phyloP scores from a whole-genome alignment of 2,888 invertebrate genomes.

The Polymixis flavicincta region DNA sequence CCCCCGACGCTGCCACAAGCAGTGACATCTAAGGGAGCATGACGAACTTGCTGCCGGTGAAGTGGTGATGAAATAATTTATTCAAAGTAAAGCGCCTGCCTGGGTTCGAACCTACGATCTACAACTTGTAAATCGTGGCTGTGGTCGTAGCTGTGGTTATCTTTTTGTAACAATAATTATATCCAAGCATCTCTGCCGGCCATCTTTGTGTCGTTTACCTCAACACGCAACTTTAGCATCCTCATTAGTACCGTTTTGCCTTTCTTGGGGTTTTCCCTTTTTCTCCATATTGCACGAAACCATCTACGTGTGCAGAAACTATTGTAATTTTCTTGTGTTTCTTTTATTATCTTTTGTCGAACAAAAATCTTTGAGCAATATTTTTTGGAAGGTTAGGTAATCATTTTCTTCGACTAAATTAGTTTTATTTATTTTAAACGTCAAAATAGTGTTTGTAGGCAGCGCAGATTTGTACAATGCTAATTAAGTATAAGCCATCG shows the following conservation, averaged over 20 bases:
- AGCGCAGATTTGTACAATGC: not conserved
- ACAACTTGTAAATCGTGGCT: too few species aligned
- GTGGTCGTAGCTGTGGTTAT: too few species aligned
- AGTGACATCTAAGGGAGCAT: too few species aligned
- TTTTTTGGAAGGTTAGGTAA: not conserved
- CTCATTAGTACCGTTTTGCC: constrained; percentile 54
- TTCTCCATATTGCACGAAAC: constrained; percentile 28
- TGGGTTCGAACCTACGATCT: too few species aligned
- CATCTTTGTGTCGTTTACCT: constrained; percentile 19
- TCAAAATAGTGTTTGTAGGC: not conserved
- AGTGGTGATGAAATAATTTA: too few species aligned
- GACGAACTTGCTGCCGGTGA: too few species aligned
- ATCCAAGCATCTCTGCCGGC: not conserved
- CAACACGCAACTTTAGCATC: constrained; percentile 34
- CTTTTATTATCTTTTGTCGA: constrained; percentile 25
- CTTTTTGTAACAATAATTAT: constrained; percentile 4
- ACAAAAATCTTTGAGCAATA: constrained; percentile 33
- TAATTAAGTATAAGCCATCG: not conserved
- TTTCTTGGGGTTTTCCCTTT: constrained; percentile 41
- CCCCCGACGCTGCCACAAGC: too few species aligned
- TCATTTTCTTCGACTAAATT: not conserved
- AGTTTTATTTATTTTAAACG: not conserved
- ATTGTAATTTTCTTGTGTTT: constrained; percentile 41
- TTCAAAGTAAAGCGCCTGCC: too few species aligned
- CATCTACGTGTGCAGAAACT: constrained; percentile 49